Percentiles rank a stretch among this genome's conserved stretches.
These are phyloP conservation scores for Okapia johnstoni DNA, from an alignment of 2,113 vertebrate genomes.

Conservation along the genomic window DNA sequence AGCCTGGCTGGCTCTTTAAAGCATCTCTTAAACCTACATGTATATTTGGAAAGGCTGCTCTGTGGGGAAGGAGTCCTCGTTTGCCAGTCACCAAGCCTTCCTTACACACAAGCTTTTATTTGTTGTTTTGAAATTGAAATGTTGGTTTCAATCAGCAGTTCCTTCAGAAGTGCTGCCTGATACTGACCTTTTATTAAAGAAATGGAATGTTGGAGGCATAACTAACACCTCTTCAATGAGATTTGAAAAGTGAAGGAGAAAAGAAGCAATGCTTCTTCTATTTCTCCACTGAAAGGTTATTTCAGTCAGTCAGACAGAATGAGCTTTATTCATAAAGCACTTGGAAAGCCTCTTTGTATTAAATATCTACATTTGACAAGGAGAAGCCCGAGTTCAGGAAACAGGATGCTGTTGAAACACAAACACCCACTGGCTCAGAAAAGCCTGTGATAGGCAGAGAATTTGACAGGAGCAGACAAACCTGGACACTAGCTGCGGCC, in stretches of 20 bases:
- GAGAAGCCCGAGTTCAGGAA: background rate
- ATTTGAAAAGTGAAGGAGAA: background rate
- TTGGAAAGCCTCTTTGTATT: constrained; percentile 3
- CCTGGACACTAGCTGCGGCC: too few species aligned
- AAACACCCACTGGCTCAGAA: background rate
- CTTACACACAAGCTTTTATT: background rate
- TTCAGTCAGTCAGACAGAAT: background rate
- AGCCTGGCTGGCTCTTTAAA: background rate
- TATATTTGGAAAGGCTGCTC: background rate
- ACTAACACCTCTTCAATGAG: background rate
- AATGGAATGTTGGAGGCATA: background rate
- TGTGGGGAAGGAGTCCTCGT: background rate
- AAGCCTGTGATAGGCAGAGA: background rate
- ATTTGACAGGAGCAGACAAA: background rate
- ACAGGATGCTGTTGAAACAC: background rate
- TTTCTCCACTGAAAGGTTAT: background rate
- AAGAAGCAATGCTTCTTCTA: background rate
- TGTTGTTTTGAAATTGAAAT: constrained; percentile 31
- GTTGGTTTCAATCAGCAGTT: constrained; percentile 10
- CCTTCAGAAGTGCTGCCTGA: background rate
- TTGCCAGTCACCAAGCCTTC: background rate
- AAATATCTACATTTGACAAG: background rate
- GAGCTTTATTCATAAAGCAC: constrained; percentile 6
- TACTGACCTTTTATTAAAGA: background rate
- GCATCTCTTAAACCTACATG: background rate